Conservation (phyloP, 2,797 vertebrate species). For the Lateolabrax maculatus region DNA sequence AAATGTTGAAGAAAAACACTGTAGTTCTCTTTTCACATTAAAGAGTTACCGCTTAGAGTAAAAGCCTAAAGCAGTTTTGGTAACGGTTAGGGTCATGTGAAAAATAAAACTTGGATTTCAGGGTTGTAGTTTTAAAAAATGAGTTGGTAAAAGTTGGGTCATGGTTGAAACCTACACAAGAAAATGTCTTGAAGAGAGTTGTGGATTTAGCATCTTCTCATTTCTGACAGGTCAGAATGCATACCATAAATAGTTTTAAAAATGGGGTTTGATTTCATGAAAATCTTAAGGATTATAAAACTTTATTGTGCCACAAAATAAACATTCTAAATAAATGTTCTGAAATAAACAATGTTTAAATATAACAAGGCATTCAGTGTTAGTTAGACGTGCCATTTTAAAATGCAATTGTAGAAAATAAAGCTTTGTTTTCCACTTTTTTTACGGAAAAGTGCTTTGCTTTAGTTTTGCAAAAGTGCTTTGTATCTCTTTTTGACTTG, state of each 20-base stretch:
- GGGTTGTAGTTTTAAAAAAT: not conserved
- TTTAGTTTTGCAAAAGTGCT: not conserved
- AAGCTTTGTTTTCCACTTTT: conserved; percentile 1
- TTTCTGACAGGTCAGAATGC: no score
- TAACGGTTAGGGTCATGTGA: conserved; percentile 8
- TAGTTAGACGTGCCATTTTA: not conserved
- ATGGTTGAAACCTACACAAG: not conserved
- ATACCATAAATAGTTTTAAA: not conserved
- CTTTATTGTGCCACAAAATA: not conserved
- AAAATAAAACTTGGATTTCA: not conserved
- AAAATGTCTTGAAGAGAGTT: not conserved
- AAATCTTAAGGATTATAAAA: not conserved
- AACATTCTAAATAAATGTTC: conserved; percentile 8
- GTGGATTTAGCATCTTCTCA: not conserved
- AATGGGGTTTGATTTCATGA: not conserved
- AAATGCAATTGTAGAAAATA: not conserved
- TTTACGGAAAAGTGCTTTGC: not conserved
- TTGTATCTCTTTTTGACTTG: not conserved
- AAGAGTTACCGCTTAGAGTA: not conserved
- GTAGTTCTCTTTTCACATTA: not conserved
- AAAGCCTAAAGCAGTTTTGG: not conserved
- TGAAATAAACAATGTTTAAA: not conserved
- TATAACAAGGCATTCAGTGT: not conserved
- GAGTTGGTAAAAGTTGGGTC: conserved; percentile 1
- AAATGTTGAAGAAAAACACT: conserved; percentile 23